Conservation (phyloP, 2,113 vertebrate species). For the Takifugu flavidus region DNA sequence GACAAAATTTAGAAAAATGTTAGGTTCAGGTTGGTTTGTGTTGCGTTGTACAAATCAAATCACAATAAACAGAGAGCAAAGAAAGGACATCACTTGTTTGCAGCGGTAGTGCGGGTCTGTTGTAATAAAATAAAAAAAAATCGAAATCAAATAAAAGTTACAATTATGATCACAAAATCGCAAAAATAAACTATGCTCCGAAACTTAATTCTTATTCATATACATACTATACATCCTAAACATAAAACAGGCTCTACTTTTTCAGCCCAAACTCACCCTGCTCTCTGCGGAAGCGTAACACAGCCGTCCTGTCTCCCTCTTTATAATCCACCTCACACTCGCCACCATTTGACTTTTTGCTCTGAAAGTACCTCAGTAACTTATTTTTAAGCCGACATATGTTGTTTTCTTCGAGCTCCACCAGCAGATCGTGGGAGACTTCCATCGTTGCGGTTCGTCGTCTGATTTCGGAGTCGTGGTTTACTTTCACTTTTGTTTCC, state of each 20-base stretch:
- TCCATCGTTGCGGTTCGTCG: constrained; percentile 30
- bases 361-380: constrained; percentile 81
- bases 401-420: constrained; percentile 39
- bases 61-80: no score
- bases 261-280: constrained; percentile 59
- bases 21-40: no score
- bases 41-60: no score
- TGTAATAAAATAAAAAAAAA: no score
- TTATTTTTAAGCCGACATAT: constrained; percentile 59
- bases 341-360: constrained; percentile 76
- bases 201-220: no score
- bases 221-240: not conserved
- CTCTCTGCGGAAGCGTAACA: constrained; percentile 66
- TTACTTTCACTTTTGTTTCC: constrained; percentile 68
- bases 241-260: not conserved
- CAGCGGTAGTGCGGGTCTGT: no score
- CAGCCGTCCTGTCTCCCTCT: constrained; percentile 42
- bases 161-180: no score
- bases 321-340: constrained; percentile 72
- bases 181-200: no score
- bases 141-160: no score
- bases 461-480: not conserved
- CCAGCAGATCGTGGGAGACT: constrained; percentile 42
- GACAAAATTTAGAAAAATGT: no score
- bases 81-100: no score